Evolutionary conservation across 2,113 vertebrate genomes (phyloP), one percentile per base, ranked within the genome.

Genomic region (Lasiurus borealis): DNA sequence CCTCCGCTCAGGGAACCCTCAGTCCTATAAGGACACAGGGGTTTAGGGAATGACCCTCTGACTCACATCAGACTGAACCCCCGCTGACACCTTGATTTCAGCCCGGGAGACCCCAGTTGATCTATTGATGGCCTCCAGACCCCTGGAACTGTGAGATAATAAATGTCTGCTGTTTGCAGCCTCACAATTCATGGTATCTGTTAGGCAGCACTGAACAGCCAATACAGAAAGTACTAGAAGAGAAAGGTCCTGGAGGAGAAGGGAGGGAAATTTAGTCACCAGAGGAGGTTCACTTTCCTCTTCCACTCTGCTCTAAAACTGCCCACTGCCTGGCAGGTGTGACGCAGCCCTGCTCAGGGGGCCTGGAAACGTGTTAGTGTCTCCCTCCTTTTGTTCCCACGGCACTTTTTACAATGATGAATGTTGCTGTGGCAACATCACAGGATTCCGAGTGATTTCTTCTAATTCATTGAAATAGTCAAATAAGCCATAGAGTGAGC

Each of bases 381-480:
- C 44, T 93, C 77, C 34, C 36, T 57, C 50, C 14, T 91, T 89
- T 68, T 77, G 59, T 83, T 19, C 54, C 66, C 8, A 5, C 27
- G 44, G 6, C 34, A 73, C 36, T 88, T 90, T 94, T 46, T 77
- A 64, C 73, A 85, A 19, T 34, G 44, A 96, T 80, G 44, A 94
- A 80, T 84, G 83, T 96, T 93, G 69, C 95, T 95, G 50, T 84
- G 69, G 75, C 83, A 96, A 94, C 93, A 75, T 83, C 83, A 84
- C n/a, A 40, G 75, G 64, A 83, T 93, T 96, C 73, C 66, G 89
- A 95, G 72, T 86, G 54, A 91, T 88, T 93, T 84, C 66, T 95
- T 91, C 86, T 96, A 89, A 91, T 96, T 95, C 75, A 80, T 23
- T 62, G 64, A 93, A 93, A 85, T 80, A 91, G 36, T 95, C 89